Conservation (phyloP, 2,888 invertebrate species). For the Dermolepida albohirtum region DNA sequence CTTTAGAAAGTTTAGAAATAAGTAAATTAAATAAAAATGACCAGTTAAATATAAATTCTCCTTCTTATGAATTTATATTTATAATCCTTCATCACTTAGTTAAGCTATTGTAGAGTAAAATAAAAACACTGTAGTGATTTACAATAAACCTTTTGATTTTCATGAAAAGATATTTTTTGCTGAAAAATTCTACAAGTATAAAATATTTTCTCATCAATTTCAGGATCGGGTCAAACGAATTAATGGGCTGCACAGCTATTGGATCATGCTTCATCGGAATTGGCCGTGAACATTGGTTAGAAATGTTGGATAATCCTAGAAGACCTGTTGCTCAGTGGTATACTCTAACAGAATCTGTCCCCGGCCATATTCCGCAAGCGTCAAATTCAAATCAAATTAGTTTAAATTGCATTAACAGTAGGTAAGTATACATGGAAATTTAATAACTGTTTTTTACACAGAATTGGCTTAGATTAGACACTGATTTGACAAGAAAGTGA, state of each 20-base stretch:
- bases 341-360: constrained; percentile 77
- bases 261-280: constrained; percentile 81
- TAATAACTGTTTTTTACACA: no score
- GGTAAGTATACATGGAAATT: constrained; percentile 62
- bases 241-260: constrained; percentile 87
- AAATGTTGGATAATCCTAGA: constrained; percentile 85
- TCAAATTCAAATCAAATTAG: constrained; percentile 69
- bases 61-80: no score
- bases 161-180: no score
- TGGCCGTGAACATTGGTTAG: constrained; percentile 86
- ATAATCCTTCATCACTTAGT: no score
- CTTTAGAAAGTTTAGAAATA: no score
- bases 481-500: no score
- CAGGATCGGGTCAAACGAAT: constrained; percentile 88
- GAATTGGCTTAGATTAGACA: no score
- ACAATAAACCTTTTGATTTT: no score
- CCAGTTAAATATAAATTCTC: no score
- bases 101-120: no score
- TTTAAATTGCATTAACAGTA: constrained; percentile 77
- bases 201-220: constrained; percentile 42
- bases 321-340: constrained; percentile 90
- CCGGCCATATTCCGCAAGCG: constrained; percentile 70
- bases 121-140: no score
- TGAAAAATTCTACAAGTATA: background rate
- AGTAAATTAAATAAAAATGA: no score